phyloP scores from a whole-genome alignment of 2,888 invertebrate genomes.

The Melieria picta region DNA sequence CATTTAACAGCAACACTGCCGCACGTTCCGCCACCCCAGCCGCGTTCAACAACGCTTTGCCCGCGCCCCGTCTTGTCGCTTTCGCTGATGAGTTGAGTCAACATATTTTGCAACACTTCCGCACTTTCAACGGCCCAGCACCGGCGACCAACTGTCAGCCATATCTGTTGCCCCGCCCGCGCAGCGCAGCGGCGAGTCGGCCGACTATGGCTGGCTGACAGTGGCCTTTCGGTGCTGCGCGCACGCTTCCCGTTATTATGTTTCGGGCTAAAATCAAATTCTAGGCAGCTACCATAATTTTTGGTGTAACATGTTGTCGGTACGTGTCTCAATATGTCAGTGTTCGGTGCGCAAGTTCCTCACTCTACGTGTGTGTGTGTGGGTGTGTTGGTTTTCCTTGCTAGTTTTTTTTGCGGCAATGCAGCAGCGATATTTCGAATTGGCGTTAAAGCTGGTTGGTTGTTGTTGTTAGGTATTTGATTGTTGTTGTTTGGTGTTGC shows the following conservation, averaged over 20 bases:
- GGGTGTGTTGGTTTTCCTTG: background rate
- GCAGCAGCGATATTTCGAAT: background rate
- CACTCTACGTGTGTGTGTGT: background rate
- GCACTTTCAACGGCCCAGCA: no score
- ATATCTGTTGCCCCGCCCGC: no score
- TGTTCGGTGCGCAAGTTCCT: slow-evolving; percentile 43
- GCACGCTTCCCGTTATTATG: slow-evolving; percentile 18
- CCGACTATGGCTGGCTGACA: background rate
- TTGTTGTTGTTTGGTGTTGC: slow-evolving; percentile 39
- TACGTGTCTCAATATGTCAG: slow-evolving; percentile 62
- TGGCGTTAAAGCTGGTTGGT: background rate
- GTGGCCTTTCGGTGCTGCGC: no score
- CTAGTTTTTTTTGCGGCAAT: background rate
- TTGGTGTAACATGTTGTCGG: slow-evolving; percentile 62
- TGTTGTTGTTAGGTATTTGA: background rate
- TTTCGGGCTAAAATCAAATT: slow-evolving; percentile 56
- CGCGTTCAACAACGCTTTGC: background rate
- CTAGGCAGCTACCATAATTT: slow-evolving; percentile 62
- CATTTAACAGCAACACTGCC: slow-evolving; percentile 33
- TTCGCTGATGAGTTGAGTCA: slow-evolving; percentile 60
- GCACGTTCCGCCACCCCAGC: slow-evolving; percentile 10
- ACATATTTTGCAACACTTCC: slow-evolving; percentile 51
- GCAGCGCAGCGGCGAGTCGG: background rate
- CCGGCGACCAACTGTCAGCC: no score
- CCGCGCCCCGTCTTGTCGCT: slow-evolving; percentile 26